phyloP scores from a whole-genome alignment of 2,797 vertebrate species.

The Acridotheres tristis region DNA sequence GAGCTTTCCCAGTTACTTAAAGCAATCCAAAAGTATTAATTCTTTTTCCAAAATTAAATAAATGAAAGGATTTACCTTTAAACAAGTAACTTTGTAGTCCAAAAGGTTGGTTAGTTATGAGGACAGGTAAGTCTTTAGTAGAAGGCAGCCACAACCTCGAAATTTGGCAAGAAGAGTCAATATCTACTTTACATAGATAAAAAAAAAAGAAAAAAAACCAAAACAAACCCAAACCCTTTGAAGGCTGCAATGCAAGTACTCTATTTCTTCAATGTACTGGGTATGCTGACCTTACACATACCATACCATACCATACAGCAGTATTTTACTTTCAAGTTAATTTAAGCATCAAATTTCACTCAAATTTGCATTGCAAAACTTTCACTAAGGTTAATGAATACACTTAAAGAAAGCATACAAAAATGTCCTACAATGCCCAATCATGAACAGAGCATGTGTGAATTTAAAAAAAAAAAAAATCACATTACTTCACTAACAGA shows the following conservation, averaged over 20 bases:
- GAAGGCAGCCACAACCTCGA: constrained; percentile 46
- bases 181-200: background rate
- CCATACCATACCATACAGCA: background rate
- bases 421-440: constrained; percentile 44
- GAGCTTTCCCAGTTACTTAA: constrained; percentile 28
- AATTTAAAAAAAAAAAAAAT: background rate
- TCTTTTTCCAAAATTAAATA: constrained; percentile 39
- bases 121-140: constrained; percentile 23
- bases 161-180: constrained; percentile 57
- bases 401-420: constrained; percentile 42
- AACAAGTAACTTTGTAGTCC: background rate
- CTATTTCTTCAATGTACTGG: constrained; percentile 12
- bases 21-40: constrained; percentile 28
- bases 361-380: constrained; percentile 45
- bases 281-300: constrained; percentile 2
- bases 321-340: constrained; percentile 29
- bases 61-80: constrained; percentile 15
- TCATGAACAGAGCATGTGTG: background rate
- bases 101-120: constrained; percentile 21
- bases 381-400: constrained; percentile 50
- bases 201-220: too few species aligned
- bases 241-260: constrained; percentile 38
- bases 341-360: constrained; percentile 53
- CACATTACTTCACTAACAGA: background rate
- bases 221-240: background rate